A percentile compares a stretch with the other conserved stretches of the same genome.
Conservation (phyloP, 1,140 invertebrate species). For the Stenopsyche tienmushanensis region DNA sequence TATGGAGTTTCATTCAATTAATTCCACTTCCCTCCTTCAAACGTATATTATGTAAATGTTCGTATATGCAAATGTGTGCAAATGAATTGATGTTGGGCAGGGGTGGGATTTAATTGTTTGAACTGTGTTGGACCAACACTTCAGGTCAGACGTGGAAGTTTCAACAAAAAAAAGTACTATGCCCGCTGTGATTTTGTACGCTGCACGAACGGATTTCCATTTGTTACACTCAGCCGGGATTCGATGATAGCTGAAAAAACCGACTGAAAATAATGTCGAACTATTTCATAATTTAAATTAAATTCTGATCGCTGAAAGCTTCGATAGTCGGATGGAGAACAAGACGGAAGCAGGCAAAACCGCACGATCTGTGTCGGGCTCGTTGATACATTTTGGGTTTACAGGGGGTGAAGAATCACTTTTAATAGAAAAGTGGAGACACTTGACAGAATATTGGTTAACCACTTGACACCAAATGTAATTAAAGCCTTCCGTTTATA, state of each 20-base stretch:
- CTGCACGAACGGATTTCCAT: neutral
- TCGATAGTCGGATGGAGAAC: neutral
- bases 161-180: conserved; percentile 14
- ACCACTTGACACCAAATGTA: conserved; percentile 26
- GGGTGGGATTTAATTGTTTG: conserved; percentile 27
- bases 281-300: neutral
- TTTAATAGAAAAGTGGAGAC: conserved; percentile 22
- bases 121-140: conserved; percentile 35
- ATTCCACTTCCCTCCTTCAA: conserved; percentile 20
- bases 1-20: conserved; percentile 38
- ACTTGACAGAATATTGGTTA: conserved; percentile 29
- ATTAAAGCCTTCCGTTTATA: conserved; percentile 12
- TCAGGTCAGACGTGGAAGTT: conserved; percentile 14
- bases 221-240: neutral
- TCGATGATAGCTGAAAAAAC: neutral
- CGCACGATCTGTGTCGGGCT: neutral
- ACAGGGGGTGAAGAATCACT: neutral
- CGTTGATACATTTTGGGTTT: neutral
- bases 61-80: conserved; percentile 38
- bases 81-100: conserved; percentile 33
- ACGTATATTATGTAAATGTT: conserved; percentile 34
- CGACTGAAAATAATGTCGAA: neutral
- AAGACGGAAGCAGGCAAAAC: conserved; percentile 1
- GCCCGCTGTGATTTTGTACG: neutral
- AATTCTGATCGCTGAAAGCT: neutral